Conservation (phyloP, 1,140 invertebrate species). For the Aphaenogaster ashmeadi region DNA sequence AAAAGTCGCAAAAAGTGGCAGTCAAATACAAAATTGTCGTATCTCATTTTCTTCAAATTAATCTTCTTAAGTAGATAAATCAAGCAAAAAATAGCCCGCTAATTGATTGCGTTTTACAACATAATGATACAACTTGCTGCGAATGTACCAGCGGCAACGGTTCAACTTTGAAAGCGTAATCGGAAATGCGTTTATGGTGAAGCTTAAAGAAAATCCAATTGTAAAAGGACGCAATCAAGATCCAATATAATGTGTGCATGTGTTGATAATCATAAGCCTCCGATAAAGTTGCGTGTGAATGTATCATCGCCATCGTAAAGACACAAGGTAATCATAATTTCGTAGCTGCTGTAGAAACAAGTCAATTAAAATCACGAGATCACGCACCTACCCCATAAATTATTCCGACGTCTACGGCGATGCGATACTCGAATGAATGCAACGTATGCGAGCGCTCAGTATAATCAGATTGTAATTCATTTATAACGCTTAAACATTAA, state of each 20-base stretch:
- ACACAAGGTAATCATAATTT: constrained; percentile 11
- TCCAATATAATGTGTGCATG: not conserved
- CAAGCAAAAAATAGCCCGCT: not conserved
- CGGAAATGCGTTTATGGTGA: not conserved
- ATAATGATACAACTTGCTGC: not conserved
- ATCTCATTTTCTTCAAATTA: too few relatives aligned
- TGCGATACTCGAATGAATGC: constrained; percentile 51
- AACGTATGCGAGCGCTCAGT: constrained; percentile 37
- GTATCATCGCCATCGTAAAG: constrained; percentile 2
- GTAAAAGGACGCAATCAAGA: not conserved
- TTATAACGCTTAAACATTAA: constrained; percentile 77
- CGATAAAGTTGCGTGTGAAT: constrained; percentile 21
- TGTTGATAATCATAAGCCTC: not conserved
- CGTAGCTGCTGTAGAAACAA: not conserved
- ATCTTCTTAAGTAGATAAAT: not conserved
- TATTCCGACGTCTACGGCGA: not conserved
- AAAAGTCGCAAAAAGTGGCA: not conserved
- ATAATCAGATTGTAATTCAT: constrained; percentile 68
- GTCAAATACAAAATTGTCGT: not conserved
- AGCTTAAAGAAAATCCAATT: constrained; percentile 10
- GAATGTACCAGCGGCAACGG: not conserved
- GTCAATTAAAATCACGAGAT: not conserved
- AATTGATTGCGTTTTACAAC: not conserved
- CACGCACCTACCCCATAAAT: not conserved
- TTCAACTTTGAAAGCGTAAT: not conserved